A percentile compares a stretch with the other conserved stretches of the same genome.
Conservation (phyloP, 2,797 vertebrate genomes). For the Florisuga fusca region DNA sequence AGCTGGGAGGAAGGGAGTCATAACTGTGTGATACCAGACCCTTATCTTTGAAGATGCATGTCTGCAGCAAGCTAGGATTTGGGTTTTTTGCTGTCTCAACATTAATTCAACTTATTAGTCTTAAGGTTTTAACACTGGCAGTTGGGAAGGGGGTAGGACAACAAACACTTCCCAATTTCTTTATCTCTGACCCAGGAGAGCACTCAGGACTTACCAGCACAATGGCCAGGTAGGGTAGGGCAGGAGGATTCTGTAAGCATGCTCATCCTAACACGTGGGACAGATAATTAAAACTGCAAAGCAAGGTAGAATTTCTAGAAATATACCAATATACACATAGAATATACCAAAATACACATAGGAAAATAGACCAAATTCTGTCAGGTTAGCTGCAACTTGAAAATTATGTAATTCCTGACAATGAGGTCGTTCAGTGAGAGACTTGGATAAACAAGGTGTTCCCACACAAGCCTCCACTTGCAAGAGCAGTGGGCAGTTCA, state of each 20-base stretch:
- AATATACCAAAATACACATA: not conserved
- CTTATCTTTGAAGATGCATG: no score
- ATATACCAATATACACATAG: no score
- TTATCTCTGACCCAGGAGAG: not conserved
- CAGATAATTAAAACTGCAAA: not conserved
- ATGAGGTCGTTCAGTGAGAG: accelerated
- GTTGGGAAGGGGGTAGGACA: not conserved
- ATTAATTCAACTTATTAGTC: not conserved
- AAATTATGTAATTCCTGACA: not conserved
- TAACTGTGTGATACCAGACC: not conserved
- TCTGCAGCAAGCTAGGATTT: not conserved
- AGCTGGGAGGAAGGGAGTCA: not conserved
- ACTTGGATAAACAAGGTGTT: not conserved
- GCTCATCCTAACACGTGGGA: no score
- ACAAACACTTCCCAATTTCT: not conserved
- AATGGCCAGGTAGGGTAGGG: accelerated
- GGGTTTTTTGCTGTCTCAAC: not conserved
- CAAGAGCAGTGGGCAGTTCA: not conserved
- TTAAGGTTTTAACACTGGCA: not conserved
- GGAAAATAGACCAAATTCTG: not conserved
- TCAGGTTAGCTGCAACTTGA: not conserved
- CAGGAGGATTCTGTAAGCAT: not conserved
- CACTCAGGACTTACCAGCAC: not conserved
- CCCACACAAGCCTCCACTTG: not conserved
- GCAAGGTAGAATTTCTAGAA: not conserved